Evolutionary conservation across 2,113 vertebrate genomes (phyloP).

Genomic region (Sphyrna mokarran): DNA sequence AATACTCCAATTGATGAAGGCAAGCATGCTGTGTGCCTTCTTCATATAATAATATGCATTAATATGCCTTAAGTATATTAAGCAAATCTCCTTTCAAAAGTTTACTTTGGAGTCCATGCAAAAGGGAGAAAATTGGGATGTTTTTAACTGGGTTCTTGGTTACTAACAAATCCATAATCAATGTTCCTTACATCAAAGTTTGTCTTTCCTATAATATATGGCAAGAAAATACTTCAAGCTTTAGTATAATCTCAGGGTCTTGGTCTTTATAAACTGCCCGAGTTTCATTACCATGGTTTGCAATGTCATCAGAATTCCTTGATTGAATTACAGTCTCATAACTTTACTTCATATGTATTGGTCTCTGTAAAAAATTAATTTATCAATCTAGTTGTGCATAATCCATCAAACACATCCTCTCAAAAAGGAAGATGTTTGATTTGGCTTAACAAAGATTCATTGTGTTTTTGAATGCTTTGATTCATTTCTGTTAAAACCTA

Average conservation of each 20-base stretch:
- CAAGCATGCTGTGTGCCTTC: too few relatives aligned
- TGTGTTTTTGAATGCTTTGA: conserved; percentile 11
- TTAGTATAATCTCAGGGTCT: conserved; percentile 14
- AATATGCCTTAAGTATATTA: not conserved
- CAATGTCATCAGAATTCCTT: conserved; percentile 33
- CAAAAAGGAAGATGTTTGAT: conserved; percentile 17
- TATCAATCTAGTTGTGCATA: not conserved
- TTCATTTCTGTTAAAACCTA: conserved; percentile 5
- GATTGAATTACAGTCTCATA: not conserved
- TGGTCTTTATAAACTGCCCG: conserved; percentile 13
- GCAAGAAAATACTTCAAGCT: not conserved
- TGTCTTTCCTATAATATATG: not conserved
- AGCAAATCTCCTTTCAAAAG: not conserved
- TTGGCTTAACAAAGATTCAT: not conserved
- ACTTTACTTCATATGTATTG: conserved; percentile 4
- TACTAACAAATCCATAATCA: not conserved
- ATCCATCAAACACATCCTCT: conserved; percentile 27
- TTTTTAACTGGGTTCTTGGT: not conserved
- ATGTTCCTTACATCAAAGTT: not conserved
- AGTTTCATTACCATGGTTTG: not conserved
- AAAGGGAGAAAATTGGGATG: not conserved
- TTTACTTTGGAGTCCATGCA: not conserved
- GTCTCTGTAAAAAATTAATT: not conserved
- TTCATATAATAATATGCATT: too few relatives aligned
- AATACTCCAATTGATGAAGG: too few relatives aligned